phyloP scores from a whole-genome alignment of 2,888 invertebrate genomes.

The Embidobia sp. region DNA sequence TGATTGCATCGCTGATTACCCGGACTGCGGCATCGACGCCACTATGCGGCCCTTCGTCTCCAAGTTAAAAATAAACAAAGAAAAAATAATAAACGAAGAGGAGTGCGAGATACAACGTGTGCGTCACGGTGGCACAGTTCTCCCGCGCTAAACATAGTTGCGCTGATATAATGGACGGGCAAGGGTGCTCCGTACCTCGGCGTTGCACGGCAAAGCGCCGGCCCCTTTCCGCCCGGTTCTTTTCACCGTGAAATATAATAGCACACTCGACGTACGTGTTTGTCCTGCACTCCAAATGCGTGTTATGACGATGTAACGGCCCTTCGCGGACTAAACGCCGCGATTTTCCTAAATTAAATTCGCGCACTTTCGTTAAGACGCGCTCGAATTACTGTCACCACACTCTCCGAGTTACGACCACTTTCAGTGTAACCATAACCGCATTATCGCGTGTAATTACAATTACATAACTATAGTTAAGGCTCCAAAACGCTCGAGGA shows the following conservation, averaged over 20 bases:
- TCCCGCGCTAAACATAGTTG: conserved; percentile 46
- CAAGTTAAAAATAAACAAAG: conserved; percentile 39
- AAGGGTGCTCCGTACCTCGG: conserved; percentile 26
- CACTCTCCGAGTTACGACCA: conserved; percentile 5
- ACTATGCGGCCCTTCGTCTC: conserved; percentile 6
- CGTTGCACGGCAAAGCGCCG: conserved; percentile 13
- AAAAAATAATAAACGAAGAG: conserved; percentile 13
- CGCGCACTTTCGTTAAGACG: conserved; percentile 2
- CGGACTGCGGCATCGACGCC: neutral
- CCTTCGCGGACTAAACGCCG: conserved; percentile 1
- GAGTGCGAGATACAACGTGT: conserved; percentile 20
- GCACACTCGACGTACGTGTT: conserved; percentile 31
- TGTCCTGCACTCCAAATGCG: conserved; percentile 27
- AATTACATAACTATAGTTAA: conserved; percentile 33
- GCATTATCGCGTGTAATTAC: conserved; percentile 30
- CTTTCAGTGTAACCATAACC: conserved; percentile 6
- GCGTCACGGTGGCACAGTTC: conserved; percentile 52
- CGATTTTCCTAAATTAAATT: conserved; percentile 21
- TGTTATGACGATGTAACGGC: conserved; percentile 10
- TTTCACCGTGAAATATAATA: conserved; percentile 41
- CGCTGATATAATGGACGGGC: conserved; percentile 30
- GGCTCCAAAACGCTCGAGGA: no score
- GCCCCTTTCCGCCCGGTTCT: conserved; percentile 18
- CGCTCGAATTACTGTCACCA: neutral
- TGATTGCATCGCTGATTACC: no score